Conservation (phyloP, 2,797 vertebrate genomes). For the Mormyrus hasselquistii region DNA sequence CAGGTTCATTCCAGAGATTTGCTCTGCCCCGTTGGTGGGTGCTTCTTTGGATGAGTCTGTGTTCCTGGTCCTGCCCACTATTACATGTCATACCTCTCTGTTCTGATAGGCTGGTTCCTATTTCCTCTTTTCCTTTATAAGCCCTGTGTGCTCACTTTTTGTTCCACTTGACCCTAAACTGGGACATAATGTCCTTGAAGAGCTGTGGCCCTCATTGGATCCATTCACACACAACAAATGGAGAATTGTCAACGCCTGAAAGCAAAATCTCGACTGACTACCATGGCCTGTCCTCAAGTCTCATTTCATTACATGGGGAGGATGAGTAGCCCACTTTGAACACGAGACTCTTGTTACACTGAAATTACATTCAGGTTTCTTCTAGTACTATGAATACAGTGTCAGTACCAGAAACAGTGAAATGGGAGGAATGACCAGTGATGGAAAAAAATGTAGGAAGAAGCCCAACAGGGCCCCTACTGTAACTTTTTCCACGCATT, state of each 20-base stretch:
- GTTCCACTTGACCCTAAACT: neutral
- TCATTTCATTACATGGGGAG: neutral
- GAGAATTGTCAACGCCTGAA: neutral
- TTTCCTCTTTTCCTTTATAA: neutral
- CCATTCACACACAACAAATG: neutral
- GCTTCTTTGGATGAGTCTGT: neutral
- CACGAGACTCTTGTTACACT: neutral
- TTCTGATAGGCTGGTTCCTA: neutral
- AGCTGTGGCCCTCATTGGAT: neutral
- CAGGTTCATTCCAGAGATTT: neutral
- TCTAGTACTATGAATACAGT: neutral
- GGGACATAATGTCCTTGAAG: neutral
- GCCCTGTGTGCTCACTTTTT: neutral
- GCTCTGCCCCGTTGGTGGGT: neutral
- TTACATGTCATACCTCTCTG: neutral
- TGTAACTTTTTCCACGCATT: neutral
- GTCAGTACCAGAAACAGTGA: neutral
- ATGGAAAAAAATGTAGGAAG: neutral
- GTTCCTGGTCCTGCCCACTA: neutral
- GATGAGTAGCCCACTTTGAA: neutral
- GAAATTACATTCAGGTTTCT: neutral
- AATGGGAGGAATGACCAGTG: neutral
- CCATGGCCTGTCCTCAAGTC: neutral
- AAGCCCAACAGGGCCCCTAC: neutral
- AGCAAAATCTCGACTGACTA: neutral